Evolutionary conservation across 2,797 vertebrate genomes (phyloP).

Genomic region (Manis javanica): DNA sequence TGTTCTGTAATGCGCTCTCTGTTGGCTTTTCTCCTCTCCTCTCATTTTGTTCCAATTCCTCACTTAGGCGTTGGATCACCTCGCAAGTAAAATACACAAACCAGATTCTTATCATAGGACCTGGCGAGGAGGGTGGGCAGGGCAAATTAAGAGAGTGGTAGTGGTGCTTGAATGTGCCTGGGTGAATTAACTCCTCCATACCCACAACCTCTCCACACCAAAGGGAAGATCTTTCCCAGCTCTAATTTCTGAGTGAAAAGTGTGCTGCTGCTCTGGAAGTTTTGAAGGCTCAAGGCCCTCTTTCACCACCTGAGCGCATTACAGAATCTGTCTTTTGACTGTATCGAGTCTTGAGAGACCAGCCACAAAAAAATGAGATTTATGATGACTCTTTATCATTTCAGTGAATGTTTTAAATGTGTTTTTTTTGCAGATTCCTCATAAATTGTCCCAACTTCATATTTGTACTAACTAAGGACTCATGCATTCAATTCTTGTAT

Average conservation of each 20-base stretch:
- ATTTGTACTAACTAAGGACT: conserved; percentile 18
- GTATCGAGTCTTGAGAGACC: neutral
- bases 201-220: neutral
- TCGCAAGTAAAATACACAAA: neutral
- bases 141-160: neutral
- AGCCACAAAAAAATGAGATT: neutral
- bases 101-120: neutral
- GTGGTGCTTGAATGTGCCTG: neutral
- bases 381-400: neutral
- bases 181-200: neutral
- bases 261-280: neutral
- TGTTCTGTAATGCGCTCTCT: neutral
- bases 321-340: neutral
- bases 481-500: neutral
- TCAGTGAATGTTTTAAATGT: conserved; percentile 22
- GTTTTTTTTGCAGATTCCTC: neutral
- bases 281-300: neutral
- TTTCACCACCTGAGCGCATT: neutral
- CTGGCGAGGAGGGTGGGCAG: neutral
- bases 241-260: neutral
- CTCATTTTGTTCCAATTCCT: neutral
- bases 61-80: neutral
- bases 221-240: neutral
- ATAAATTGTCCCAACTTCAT: neutral
- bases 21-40: neutral